These are phyloP conservation scores for Galaxias olidus DNA, from an alignment of 2,797 vertebrate genomes.

Conservation along the genomic window DNA sequence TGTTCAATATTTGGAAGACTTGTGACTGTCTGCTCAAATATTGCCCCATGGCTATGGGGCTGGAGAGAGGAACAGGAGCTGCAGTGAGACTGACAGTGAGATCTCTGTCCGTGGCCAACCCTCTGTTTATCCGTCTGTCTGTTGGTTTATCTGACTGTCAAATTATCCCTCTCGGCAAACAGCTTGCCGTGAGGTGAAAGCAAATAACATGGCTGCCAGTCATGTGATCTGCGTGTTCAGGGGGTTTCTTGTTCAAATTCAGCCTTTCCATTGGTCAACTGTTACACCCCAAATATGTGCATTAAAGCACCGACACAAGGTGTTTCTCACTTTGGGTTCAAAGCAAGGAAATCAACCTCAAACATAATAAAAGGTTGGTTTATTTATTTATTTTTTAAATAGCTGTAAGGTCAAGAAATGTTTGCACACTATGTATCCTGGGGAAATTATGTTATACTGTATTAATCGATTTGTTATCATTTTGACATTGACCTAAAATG, in stretches of 20 bases:
- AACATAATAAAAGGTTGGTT: background rate
- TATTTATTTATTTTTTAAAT: no score
- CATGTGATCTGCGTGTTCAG: conserved; percentile 59
- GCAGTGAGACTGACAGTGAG: conserved; percentile 83
- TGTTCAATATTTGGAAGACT: conserved; percentile 85
- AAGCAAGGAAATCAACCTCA: background rate
- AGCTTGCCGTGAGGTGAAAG: conserved; percentile 70
- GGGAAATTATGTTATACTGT: background rate
- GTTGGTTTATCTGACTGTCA: conserved; percentile 86
- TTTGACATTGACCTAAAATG: conserved; percentile 33
- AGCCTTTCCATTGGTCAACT: conserved; percentile 34
- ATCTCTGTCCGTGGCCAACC: conserved; percentile 79
- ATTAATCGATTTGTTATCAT: background rate
- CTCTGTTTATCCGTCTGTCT: conserved; percentile 86
- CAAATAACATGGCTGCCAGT: conserved; percentile 72
- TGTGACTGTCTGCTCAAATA: conserved; percentile 84
- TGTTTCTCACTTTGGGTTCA: background rate
- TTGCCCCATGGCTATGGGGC: conserved; percentile 79
- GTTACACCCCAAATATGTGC: background rate
- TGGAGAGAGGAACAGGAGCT: conserved; percentile 76
- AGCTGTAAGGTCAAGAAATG: background rate
- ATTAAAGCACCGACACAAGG: background rate
- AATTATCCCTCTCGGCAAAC: conserved; percentile 85
- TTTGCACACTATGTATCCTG: background rate
- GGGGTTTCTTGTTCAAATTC: conserved; percentile 39